Evolutionary conservation across 1,140 invertebrate species (phyloP), one percentile per base, ranked within the genome.

Genomic region (Nasonia longicornis): DNA sequence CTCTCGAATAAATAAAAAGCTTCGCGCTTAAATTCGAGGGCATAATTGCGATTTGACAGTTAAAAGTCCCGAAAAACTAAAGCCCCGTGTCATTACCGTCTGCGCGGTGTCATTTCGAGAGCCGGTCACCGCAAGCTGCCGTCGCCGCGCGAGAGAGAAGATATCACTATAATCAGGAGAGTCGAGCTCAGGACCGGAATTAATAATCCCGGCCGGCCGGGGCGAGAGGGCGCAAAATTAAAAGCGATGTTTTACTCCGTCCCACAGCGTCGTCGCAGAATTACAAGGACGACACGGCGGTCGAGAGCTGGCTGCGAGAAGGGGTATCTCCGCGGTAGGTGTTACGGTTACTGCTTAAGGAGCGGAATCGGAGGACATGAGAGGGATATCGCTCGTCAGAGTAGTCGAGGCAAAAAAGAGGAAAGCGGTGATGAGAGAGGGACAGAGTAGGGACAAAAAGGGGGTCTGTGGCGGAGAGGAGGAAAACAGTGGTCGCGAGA

Each of bases 301-400:
- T 29, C 71, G 48, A 72, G 64, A 48, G 29, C 16, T 35, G 35
- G 22, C 8, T 16, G 16, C 38, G 29, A 7, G 35, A 22, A 22
- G 70, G 31, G 45, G 35, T 84, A 87, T 87, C 85, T 86, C 86
- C 84, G 82, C 85, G 84, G 82, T 86, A 85, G 85, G 83, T 88
- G 86, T 88, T 84, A 87, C 84, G 85, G 85, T 85, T 86, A 79
- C 48, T 42, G 48, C 72, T 81, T 42, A 63, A 70, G 64, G 16
- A 67, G 11, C n/a, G 26, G n/a, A 69, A 74, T 69, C 12, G 38
- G 58, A 42, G 38, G 38, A 42, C n/a, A 2, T 6, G 26, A 66
- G 29, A 42, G 73, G 48, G 35, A 66, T 22, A 72, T 45, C 29
- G 20, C 42, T 45, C 16, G 70, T 42, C 35, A n/a, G 38, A 70